Evolutionary conservation across 2,888 invertebrate genomes (phyloP), one percentile per base, ranked within the genome.

Genomic region (Apodemia hepburni): DNA sequence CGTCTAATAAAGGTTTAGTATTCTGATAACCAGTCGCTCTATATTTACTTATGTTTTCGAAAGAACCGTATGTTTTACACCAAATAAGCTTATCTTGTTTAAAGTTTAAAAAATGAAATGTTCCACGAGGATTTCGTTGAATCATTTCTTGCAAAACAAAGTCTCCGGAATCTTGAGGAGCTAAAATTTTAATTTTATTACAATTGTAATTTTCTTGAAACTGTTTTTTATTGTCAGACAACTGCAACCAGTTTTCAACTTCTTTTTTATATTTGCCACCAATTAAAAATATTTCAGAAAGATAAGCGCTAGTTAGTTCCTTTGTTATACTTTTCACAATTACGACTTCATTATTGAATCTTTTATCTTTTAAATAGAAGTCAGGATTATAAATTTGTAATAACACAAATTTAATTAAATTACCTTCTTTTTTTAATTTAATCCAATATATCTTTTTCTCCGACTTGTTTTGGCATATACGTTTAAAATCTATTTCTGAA

Each of bases 311-410:
- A 8, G 18, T 0, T 22, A 59, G 15, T 12, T 17, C 17, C 8
- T 15, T 17, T 59, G 8, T 45, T 59, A 59, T 59, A 38, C 18
- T 42, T 12, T 59, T 35, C 11, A 22, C 42, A 42, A 59, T 17
- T 18, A 59, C 22, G 3, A 60, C 42, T 45, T 60, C 17, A n/a
- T 15, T 60, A 22, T 45, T 60, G 45, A 60, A 60, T 60, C 59
- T 60, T 60, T 60, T 17, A 2, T 45, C 35, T 27, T 60, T 17
- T 22, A 60, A 22, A 22, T 60, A 60, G 22, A 60, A 60, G 17
- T 45, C 8, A 42, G 59, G 45, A 60, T 60, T 60, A 42, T 60
- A 60, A 60, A 60, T 60, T 45, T 60, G 59, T 18, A 27, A 27
- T 60, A 60, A 42, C 5, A 60, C 4, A 42, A 42, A 60, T 45